These are phyloP conservation scores for Tachyglossus aculeatus DNA, from an alignment of 2,797 vertebrate genomes.

Conservation along the genomic window DNA sequence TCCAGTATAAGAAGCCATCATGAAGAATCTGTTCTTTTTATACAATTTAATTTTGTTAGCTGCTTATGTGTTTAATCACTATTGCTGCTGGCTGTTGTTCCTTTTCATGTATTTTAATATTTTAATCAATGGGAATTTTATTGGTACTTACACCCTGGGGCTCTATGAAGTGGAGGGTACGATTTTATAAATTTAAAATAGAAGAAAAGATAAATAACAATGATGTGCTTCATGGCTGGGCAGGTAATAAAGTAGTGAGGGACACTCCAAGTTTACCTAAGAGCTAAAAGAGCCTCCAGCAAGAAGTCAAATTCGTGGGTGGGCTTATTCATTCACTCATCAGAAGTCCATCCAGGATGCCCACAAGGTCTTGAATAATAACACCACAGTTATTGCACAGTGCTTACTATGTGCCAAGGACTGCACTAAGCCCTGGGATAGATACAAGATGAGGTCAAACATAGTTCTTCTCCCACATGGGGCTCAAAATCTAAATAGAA, in stretches of 20 bases:
- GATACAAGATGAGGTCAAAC: too few relatives aligned
- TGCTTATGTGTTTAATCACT: constrained; percentile 60
- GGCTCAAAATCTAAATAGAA: too few relatives aligned
- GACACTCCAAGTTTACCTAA: background rate
- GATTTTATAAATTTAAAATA: constrained; percentile 59
- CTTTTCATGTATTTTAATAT: constrained; percentile 69
- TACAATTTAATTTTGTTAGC: constrained; percentile 55
- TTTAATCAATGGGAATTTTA: constrained; percentile 69
- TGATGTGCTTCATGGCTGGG: constrained; percentile 17
- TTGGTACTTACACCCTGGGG: constrained; percentile 59
- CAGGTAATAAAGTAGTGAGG: constrained; percentile 1
- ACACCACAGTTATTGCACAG: too few relatives aligned
- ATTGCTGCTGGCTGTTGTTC: constrained; percentile 64
- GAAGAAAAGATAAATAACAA: constrained; percentile 53
- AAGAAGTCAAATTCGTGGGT: background rate
- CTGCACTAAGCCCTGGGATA: too few relatives aligned
- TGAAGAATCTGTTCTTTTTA: constrained; percentile 50
- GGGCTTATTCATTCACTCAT: background rate
- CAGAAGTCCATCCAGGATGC: background rate
- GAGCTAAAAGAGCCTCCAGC: background rate
- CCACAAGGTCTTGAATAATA: background rate
- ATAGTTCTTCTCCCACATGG: too few relatives aligned
- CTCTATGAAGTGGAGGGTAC: constrained; percentile 51
- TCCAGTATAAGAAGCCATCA: constrained; percentile 24
- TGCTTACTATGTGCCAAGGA: too few relatives aligned